These are phyloP conservation scores for Sebastes wilsoni DNA, from an alignment of 2,797 vertebrate genomes.

Conservation along the genomic window DNA sequence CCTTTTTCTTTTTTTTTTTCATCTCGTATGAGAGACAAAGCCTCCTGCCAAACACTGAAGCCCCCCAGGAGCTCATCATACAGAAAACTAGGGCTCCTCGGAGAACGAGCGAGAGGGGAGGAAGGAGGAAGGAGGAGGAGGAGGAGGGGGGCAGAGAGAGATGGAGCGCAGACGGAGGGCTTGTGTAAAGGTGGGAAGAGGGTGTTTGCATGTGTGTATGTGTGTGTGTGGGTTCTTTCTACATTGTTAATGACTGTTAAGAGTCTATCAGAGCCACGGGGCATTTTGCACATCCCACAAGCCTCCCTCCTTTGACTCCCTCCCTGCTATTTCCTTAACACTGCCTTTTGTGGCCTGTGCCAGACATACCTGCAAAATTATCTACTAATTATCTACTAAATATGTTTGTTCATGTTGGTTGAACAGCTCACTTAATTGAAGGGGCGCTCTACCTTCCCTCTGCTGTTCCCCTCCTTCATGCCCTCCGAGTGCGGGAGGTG, in stretches of 20 bases:
- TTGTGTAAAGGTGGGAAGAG: slow-evolving; percentile 66
- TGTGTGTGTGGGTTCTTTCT: slow-evolving; percentile 42
- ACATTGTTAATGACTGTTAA: slow-evolving; percentile 67
- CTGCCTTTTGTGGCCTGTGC: slow-evolving; percentile 78
- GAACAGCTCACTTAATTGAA: slow-evolving; percentile 87
- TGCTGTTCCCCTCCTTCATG: slow-evolving; percentile 60
- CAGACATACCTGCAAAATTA: slow-evolving; percentile 89
- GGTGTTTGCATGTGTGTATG: slow-evolving; percentile 32
- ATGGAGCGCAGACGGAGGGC: slow-evolving; percentile 47
- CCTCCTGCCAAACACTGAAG: slow-evolving; percentile 82
- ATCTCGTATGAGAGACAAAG: slow-evolving; percentile 83
- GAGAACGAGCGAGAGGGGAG: slow-evolving; percentile 50
- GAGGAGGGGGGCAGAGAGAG: slow-evolving; percentile 29
- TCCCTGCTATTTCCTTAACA: slow-evolving; percentile 81
- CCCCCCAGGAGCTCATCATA: slow-evolving; percentile 85
- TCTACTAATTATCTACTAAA: slow-evolving; percentile 93
- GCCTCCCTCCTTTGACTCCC: slow-evolving; percentile 68
- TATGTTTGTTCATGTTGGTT: slow-evolving; percentile 89
- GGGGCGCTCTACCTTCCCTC: slow-evolving; percentile 68
- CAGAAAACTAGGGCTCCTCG: slow-evolving; percentile 73
- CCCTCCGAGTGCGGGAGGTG: slow-evolving; percentile 51
- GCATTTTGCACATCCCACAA: slow-evolving; percentile 67
- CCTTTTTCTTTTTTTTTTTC: slow-evolving; percentile 53
- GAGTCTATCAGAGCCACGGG: slow-evolving; percentile 68
- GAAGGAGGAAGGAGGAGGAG: not conserved